A percentile compares a stretch with the other conserved stretches of the same genome.
phyloP scores from a whole-genome alignment of 1,140 invertebrate species.

The Melipona quadrifasciata region DNA sequence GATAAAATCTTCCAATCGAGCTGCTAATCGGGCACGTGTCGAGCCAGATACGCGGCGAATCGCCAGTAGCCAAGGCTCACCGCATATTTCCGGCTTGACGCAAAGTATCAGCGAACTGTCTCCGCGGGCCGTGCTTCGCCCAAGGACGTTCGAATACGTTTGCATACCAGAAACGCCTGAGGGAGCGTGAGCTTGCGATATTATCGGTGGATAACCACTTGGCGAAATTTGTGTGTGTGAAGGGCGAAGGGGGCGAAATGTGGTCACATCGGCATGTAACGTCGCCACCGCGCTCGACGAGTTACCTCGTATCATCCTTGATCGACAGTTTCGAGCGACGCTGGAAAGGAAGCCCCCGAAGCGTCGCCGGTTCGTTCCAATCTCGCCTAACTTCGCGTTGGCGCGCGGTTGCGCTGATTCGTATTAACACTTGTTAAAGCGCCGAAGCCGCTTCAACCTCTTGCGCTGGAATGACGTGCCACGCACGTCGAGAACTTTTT shows the following conservation, averaged over 20 bases:
- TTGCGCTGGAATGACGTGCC: no score
- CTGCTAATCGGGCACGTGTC: no score
- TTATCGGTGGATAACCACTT: conserved; percentile 3
- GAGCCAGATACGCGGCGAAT: not conserved
- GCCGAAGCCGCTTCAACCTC: no score
- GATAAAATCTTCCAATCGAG: no score
- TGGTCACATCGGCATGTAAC: not conserved
- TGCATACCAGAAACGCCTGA: not conserved
- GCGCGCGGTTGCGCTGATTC: no score
- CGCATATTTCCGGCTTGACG: not conserved
- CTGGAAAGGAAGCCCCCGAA: not conserved
- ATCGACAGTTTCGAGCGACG: not conserved
- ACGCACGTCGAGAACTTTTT: no score
- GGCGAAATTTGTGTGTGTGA: not conserved
- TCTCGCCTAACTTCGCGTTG: not conserved
- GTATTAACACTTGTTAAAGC: no score
- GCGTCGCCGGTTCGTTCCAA: not conserved
- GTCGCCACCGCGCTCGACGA: not conserved
- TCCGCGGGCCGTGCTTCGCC: not conserved
- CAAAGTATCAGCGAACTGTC: conserved; percentile 14
- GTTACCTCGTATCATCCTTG: conserved; percentile 1
- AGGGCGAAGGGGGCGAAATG: not conserved
- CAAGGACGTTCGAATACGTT: not conserved
- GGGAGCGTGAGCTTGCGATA: conserved; percentile 20
- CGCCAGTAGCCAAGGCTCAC: not conserved